Base-by-base conservation (phyloP, 1,140 invertebrate genomes). In the Drosophila hydei region DNA sequence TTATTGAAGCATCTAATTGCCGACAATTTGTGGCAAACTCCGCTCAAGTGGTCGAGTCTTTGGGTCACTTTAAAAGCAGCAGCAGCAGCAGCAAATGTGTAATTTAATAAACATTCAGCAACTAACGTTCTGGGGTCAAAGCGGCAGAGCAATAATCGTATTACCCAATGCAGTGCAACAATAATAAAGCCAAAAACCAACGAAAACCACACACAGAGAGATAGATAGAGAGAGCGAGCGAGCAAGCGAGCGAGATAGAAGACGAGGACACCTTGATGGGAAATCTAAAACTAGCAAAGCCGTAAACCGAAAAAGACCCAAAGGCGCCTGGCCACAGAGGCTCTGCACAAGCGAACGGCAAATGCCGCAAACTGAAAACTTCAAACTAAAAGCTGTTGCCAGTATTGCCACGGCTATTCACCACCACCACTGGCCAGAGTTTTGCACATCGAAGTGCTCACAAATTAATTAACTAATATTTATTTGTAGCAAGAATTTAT, bases 391-490 rank as follows among this genome's bases (percentile, higher is more conserved):
- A 67, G 56, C 56, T 7, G 55, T 73, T 77, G 61, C 11, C 43
- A 58, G 47, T 75, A 60, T 73, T 64, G 9, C 9, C 30, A 33
- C 21, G 2, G 21, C n/a, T n/a, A n/a, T n/a, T n/a, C n/a, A n/a
- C n/a, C n/a, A n/a, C n/a, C n/a, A n/a, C n/a, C n/a, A n/a, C 21
- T 12, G 16, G 21, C 61, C 45, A 72, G 60, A 71, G 50, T 36
- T 16, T 2, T 16, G 38, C 14, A 5, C 38, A 7, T 16, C 14
- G 14, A 27, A 30, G 65, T 56, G 67, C 63, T 73, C 47, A 40
- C 62, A 87, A 85, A 85, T 85, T 87, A 85, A 85, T 85, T 87
- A 87, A 87, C 81, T 72, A 75, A 85, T 81, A 85, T 87, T 87
- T 87, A 85, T 87, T 68, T 60, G 74, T 64, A 72, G 50, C 67